Base-by-base conservation (phyloP, 2,113 vertebrate species). In the Gymnobelideus leadbeateri region DNA sequence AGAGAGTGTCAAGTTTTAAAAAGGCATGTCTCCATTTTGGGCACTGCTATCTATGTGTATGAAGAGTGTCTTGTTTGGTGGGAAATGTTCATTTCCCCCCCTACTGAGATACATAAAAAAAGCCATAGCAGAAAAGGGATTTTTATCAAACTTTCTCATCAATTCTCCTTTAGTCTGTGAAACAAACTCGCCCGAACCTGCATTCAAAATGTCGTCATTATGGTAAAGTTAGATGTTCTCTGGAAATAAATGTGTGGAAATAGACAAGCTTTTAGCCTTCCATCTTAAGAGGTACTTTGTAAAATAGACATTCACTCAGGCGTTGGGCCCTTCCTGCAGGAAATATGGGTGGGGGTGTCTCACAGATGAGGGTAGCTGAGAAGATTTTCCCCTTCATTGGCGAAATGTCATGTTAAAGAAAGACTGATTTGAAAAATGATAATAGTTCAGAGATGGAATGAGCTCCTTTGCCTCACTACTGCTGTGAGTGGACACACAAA, bases 101-200 rank as follows among this genome's bases (percentile, higher is more conserved):
- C 25, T 95, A 43, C 55, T 12, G 37, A 37, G 54, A 89, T 55
- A n/a, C n/a, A 68, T 89, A 55, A 91, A 90, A 91, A 28, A 90
- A 50, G 28, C 9, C n/a, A 47, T 11, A 94, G 55, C 14, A 91
- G n/a, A 91, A 77, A 93, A 31, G 23, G 90, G 6, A 68, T 47
- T 95, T 93, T 90, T n/a, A 91, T n/a, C 55, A 37, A 89, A 68
- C 8, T 91, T 94, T 93, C 91, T 50, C 49, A 53, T 94, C n/a
- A 14, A 7, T 90, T 91, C 96, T 93, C 92, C 93, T 90, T 93
- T 61, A 0, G 26, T 54, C 91, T 91, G 49, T 94, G 89, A 51
- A 84, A 24, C 51, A 55, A 3, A 55, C 25, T 52, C 49, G n/a
- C 19, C 10, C 2, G 77, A 89, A 55, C 53, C 9, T 43, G 46